A percentile compares a stretch with the other conserved stretches of the same genome.
These are phyloP conservation scores for Chrysolina americana DNA, from an alignment of 2,888 invertebrate genomes.

Conservation along the genomic window DNA sequence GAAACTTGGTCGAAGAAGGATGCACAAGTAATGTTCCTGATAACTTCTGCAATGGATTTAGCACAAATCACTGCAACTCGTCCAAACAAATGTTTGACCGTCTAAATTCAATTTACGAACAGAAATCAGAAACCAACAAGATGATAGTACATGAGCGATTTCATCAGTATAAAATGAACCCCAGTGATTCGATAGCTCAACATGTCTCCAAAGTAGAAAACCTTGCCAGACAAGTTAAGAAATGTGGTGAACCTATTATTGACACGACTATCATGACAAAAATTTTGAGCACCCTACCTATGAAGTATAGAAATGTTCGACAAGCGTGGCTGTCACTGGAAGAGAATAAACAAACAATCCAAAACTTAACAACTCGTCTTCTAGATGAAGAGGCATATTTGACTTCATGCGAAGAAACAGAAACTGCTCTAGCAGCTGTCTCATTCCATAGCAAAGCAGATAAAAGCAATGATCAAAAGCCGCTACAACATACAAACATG, in stretches of 20 bases:
- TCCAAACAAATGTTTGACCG: conserved; percentile 50
- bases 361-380: conserved; percentile 47
- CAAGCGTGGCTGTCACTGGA: conserved; percentile 54
- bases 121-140: conserved; percentile 51
- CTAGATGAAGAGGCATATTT: conserved; percentile 51
- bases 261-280: conserved; percentile 51
- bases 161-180: conserved; percentile 51
- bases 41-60: too few species aligned
- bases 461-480: too few species aligned
- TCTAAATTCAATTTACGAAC: conserved; percentile 48
- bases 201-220: conserved; percentile 57
- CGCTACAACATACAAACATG: too few species aligned
- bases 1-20: too few species aligned
- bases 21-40: too few species aligned
- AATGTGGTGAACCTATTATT: conserved; percentile 50
- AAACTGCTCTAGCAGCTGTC: conserved; percentile 38
- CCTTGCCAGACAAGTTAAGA: conserved; percentile 51
- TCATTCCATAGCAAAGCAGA: conserved; percentile 5
- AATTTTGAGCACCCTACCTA: conserved; percentile 46
- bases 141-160: conserved; percentile 55
- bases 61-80: conserved; percentile 40
- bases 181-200: conserved; percentile 53
- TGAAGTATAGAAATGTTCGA: conserved; percentile 46
- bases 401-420: conserved; percentile 41
- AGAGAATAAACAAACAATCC: conserved; percentile 49